Percentiles rank a stretch among this genome's conserved stretches.
Conservation (phyloP, 2,888 invertebrate species). For the Sphaerophoria rueppellii region DNA sequence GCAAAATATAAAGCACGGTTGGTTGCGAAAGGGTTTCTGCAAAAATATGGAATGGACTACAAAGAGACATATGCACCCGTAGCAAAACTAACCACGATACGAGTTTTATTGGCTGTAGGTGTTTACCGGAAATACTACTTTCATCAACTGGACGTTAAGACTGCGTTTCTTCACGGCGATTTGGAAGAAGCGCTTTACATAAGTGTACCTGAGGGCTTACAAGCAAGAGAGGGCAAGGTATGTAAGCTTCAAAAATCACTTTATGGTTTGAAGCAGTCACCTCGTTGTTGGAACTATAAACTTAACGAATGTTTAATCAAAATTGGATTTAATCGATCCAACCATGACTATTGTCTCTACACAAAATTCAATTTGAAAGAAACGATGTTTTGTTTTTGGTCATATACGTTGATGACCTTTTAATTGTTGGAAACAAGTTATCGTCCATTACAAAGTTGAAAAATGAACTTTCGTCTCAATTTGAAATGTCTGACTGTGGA, state of each 20-base stretch:
- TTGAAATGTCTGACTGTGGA: neutral
- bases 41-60: neutral
- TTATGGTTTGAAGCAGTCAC: neutral
- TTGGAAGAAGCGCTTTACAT: neutral
- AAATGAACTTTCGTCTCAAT: neutral
- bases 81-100: neutral
- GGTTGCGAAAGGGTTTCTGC: neutral
- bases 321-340: neutral
- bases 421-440: slow-evolving; percentile 1
- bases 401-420: neutral
- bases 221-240: neutral
- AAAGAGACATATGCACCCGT: neutral
- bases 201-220: neutral
- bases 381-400: neutral
- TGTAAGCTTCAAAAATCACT: neutral
- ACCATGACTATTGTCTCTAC: neutral
- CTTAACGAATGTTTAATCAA: neutral
- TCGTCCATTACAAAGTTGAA: neutral
- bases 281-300: too few species aligned
- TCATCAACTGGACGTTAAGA: neutral
- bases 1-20: neutral
- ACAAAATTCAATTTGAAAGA: neutral
- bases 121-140: slow-evolving; percentile 1
- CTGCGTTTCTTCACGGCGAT: too few species aligned
- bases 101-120: neutral